Evolutionary conservation across 2,888 invertebrate species (phyloP).

Genomic region (Octonoba sinensis): DNA sequence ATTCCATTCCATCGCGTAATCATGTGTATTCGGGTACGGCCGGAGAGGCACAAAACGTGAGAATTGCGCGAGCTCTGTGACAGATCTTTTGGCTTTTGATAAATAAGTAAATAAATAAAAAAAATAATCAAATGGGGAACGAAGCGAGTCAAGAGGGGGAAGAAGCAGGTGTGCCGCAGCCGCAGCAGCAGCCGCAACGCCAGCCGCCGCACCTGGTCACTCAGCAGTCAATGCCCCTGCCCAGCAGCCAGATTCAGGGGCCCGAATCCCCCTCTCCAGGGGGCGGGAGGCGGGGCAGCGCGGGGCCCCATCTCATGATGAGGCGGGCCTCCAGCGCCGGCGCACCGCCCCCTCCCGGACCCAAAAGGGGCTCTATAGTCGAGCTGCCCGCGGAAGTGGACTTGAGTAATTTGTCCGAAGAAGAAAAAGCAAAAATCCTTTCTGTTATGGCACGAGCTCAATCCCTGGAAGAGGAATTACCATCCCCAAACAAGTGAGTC

Average conservation of each 20-base stretch:
- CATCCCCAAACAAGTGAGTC: slow-evolving; percentile 28
- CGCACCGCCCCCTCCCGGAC: neutral
- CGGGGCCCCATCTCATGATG: slow-evolving; percentile 35
- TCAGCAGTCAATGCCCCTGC: slow-evolving; percentile 59
- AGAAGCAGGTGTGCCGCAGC: slow-evolving; percentile 3
- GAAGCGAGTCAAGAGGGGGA: slow-evolving; percentile 61
- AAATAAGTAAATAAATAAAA: too few species aligned
- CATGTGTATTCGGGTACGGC: slow-evolving; percentile 13
- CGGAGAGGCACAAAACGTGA: slow-evolving; percentile 37
- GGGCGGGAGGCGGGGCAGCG: slow-evolving; percentile 39
- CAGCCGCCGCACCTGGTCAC: slow-evolving; percentile 30
- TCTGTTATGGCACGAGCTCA: slow-evolving; percentile 78
- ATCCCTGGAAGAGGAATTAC: slow-evolving; percentile 70
- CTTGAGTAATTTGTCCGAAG: slow-evolving; percentile 76
- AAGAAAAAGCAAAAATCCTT: slow-evolving; percentile 76
- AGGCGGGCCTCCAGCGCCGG: slow-evolving; percentile 18
- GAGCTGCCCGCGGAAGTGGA: slow-evolving; percentile 73
- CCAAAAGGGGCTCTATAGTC: slow-evolving; percentile 43
- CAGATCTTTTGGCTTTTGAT: too few species aligned
- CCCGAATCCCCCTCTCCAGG: slow-evolving; percentile 9
- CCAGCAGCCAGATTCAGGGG: slow-evolving; percentile 6
- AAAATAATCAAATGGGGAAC: slow-evolving; percentile 57
- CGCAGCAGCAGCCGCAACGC: slow-evolving; percentile 18
- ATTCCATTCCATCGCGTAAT: too few species aligned
- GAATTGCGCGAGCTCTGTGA: neutral